A percentile compares a stretch with the other conserved stretches of the same genome.
Evolutionary conservation across 2,113 vertebrate species (phyloP).

Genomic region (Anser cygnoides): DNA sequence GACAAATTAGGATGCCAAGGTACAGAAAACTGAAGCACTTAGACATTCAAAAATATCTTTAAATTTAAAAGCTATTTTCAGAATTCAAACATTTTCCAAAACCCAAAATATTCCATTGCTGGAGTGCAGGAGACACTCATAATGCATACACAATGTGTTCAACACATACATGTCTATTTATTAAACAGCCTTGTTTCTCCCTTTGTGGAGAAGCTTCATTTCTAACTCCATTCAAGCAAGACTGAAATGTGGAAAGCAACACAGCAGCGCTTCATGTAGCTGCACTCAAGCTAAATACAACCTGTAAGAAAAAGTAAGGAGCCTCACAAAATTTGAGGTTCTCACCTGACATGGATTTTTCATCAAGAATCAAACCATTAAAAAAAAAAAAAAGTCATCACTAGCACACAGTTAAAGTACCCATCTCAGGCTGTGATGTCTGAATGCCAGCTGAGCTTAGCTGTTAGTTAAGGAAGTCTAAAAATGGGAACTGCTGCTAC

Average conservation of each 20-base stretch:
- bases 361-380: background rate
- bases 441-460: background rate
- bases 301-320: background rate
- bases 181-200: slow-evolving; percentile 7
- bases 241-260: background rate
- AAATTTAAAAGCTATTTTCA: background rate
- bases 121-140: background rate
- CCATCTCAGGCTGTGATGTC: background rate
- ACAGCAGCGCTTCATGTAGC: background rate
- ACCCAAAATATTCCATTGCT: background rate
- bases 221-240: background rate
- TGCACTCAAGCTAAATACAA: background rate
- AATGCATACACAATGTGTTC: background rate
- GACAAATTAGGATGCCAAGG: background rate
- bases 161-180: slow-evolving; percentile 22
- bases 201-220: background rate
- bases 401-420: background rate
- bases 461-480: background rate
- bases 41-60: background rate
- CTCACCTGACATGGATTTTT: background rate
- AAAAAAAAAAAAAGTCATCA: background rate
- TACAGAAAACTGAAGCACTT: background rate
- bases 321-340: background rate
- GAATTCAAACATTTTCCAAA: background rate
- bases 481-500: background rate